Evolutionary conservation across 2,113 vertebrate species (phyloP), one percentile per base, ranked within the genome.

Genomic region (Sturnira hondurensis): DNA sequence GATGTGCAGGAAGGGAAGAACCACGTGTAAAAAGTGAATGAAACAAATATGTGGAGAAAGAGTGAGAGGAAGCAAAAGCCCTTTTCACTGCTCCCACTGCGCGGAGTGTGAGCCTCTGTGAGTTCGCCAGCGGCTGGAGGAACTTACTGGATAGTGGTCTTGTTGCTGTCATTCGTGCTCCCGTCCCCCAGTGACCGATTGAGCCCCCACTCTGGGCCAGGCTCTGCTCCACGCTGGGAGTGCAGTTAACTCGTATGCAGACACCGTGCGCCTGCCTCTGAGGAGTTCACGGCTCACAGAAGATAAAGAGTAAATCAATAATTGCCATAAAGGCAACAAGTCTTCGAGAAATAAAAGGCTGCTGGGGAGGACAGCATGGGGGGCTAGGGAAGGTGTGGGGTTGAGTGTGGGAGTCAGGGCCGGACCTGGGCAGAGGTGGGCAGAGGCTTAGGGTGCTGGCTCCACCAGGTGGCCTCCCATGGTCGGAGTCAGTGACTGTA

Each of bases 401-500:
- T 71, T 19, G 0, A 43, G 15, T 1, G 24, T 4, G 17, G 67
- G 73, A 28, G 7, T 41, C 12, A 5, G 43, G 70, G 50, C 1
- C 0, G 38, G 15, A 11, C 0, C 2, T 31, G 22, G 54, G 26
- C 67, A 56, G 50, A 26, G 19, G 47, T 15, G 47, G 47, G 47
- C 13, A 3, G n/a, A 70, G 36, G 22, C 20, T 58, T 7, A 28
- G 20, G 43, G 33, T 24, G 12, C 9, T 20, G 85, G 43, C 38
- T 19, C 43, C 43, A 17, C 52, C 41, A 2, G 0, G 36, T 11
- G 83, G n/a, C 7, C 5, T 56, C 74, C 1, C 4, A 0, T 2
- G 70, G n/a, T 58, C 43, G 4, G 14, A 20, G 41, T 45, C 28
- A 56, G 45, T 7, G 68, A 31, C 74, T 20, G 31, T 11, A 2